phyloP scores from a whole-genome alignment of 2,888 invertebrate species.

The Sabatieria punctata region DNA sequence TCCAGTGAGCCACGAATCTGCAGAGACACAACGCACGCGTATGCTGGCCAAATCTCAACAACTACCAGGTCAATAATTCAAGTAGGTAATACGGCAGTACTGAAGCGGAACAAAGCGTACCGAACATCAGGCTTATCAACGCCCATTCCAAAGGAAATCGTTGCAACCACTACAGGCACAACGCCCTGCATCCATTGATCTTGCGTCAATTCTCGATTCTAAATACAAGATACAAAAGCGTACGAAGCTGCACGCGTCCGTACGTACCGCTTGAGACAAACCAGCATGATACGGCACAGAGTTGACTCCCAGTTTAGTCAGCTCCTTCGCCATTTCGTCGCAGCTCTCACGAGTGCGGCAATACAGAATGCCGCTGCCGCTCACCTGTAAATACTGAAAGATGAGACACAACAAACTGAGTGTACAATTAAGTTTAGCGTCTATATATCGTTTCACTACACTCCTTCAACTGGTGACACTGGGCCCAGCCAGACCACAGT shows the following conservation, averaged over 20 bases:
- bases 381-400: no score
- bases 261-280: slow-evolving; percentile 39
- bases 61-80: neutral
- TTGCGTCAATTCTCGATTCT: slow-evolving; percentile 58
- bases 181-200: slow-evolving; percentile 78
- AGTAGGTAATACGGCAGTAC: neutral
- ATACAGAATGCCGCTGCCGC: slow-evolving; percentile 74
- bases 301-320: slow-evolving; percentile 42
- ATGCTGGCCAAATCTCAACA: no score
- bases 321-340: slow-evolving; percentile 57
- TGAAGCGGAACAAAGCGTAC: slow-evolving; percentile 32
- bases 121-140: slow-evolving; percentile 85
- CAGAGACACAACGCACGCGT: no score
- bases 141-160: slow-evolving; percentile 98
- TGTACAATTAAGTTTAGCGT: no score
- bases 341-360: slow-evolving; percentile 83
- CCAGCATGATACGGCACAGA: slow-evolving; percentile 24
- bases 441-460: no score
- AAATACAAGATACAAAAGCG: neutral
- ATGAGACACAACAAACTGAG: no score
- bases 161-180: slow-evolving; percentile 77
- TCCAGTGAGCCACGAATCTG: slow-evolving; percentile 92
- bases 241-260: slow-evolving; percentile 37
- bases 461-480: no score
- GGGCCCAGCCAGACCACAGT: no score